phyloP scores from a whole-genome alignment of 2,113 vertebrate species.

The Prietella phreatophila region DNA sequence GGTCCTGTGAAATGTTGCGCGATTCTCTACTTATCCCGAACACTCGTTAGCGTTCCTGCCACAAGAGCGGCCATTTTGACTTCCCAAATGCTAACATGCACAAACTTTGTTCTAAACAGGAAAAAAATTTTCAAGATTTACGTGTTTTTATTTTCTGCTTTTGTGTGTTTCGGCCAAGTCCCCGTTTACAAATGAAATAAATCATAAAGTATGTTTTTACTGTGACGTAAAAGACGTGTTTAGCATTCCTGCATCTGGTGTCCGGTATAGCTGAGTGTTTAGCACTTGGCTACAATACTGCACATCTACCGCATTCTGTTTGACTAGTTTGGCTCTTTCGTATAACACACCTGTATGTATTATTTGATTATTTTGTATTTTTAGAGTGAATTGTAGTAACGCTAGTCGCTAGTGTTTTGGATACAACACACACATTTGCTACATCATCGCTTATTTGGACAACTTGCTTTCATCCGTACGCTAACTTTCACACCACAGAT shows the following conservation, averaged over 20 bases:
- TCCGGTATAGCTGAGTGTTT: background rate
- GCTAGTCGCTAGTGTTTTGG: background rate
- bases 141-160: background rate
- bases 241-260: background rate
- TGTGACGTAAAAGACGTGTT: background rate
- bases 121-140: background rate
- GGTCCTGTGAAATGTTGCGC: background rate
- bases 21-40: background rate
- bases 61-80: background rate
- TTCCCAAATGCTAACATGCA: background rate
- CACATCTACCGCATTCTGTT: background rate
- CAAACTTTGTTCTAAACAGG: background rate
- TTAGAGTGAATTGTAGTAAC: background rate
- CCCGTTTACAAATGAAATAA: background rate
- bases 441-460: background rate
- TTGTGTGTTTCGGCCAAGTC: background rate
- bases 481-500: background rate
- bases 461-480: background rate
- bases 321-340: background rate
- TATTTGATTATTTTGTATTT: background rate
- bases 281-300: background rate
- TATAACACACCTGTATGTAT: background rate
- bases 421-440: background rate
- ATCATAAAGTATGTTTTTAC: background rate
- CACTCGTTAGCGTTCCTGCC: background rate